Base-by-base conservation (phyloP, 2,888 invertebrate genomes). In the Polydrusus tereticollis region DNA sequence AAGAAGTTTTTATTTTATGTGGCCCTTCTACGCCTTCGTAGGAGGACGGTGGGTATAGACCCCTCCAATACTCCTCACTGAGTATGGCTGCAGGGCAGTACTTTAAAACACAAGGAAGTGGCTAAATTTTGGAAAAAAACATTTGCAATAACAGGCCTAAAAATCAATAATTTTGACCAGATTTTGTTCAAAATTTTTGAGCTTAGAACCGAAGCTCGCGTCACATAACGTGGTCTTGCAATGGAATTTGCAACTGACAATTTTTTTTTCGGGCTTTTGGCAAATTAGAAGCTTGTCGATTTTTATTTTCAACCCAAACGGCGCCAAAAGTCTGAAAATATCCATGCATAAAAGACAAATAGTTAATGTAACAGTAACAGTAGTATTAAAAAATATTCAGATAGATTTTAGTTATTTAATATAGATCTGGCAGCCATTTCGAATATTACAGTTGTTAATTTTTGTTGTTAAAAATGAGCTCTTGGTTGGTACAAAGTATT, bases 331-430 rank as follows among this genome's bases (percentile, higher is more conserved):
- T 71, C 59, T 64, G 64, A 38, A 62, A 57, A 20, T 29, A 47
- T 52, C 68, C 73, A 69, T 64, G 75, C 70, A 78, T 80, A 84
- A 85, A 84, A 85, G 85, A 85, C 85, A 85, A 82, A 82, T 84
- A 84, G 83, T 83, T 83, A 81, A 83, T 84, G 84, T 84, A 83
- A 69, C 57, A 78, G 82, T 85, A 85, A 85, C 83, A 85, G 85
- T 85, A 84, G 79, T n/a, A n/a, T n/a, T n/a, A 78, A 82, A 80
- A 80, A 66, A 59, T 45, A 65, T 55, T 62, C 58, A 57, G 55
- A 74, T 74, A 74, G 74, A 52, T 67, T 67, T 52, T 76, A 75
- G 77, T 78, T 77, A 75, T 78, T 78, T 76, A 70, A 65, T 58
- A 41, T 76, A 55, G 73, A 77, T 77, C 76, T 70, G 73, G 60